These are phyloP conservation scores for Drosophila ananassae DNA, from an alignment of 1,140 invertebrate species.

Conservation along the genomic window DNA sequence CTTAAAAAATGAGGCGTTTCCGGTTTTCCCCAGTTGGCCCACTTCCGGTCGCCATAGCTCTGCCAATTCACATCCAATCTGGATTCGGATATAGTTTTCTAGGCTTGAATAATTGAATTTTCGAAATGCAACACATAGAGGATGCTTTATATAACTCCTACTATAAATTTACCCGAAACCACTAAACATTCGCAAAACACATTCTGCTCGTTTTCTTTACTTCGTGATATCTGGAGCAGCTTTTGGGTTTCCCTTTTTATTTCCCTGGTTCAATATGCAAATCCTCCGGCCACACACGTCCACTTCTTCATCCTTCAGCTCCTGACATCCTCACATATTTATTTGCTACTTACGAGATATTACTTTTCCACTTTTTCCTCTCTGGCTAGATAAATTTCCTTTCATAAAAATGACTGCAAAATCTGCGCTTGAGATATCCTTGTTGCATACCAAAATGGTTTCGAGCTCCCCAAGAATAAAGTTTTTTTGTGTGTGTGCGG, in stretches of 20 bases:
- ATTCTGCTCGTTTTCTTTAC: conserved; percentile 15
- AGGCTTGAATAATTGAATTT: no score
- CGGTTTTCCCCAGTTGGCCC: no score
- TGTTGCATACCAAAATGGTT: conserved; percentile 30
- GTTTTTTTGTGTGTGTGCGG: conserved; percentile 10
- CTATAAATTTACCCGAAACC: neutral
- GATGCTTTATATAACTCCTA: conserved; percentile 3
- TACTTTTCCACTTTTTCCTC: conserved; percentile 29
- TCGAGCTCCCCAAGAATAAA: conserved; percentile 1
- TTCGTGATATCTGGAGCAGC: conserved; percentile 16
- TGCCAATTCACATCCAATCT: no score
- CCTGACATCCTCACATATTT: conserved; percentile 47
- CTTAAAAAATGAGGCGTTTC: no score
- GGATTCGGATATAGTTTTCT: no score
- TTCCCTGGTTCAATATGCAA: conserved; percentile 38
- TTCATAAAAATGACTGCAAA: conserved; percentile 34
- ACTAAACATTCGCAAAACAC: conserved; percentile 5
- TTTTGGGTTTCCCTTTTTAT: conserved; percentile 14
- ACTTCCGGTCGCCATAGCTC: no score
- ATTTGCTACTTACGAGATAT: conserved; percentile 60
- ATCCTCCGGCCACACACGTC: conserved; percentile 20
- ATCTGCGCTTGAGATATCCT: conserved; percentile 26
- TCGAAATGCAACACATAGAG: neutral
- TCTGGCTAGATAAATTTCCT: conserved; percentile 42
- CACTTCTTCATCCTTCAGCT: neutral